Evolutionary conservation across 2,797 vertebrate species (phyloP), one percentile per base, ranked within the genome.

Genomic region (Amphiprion clarkii): DNA sequence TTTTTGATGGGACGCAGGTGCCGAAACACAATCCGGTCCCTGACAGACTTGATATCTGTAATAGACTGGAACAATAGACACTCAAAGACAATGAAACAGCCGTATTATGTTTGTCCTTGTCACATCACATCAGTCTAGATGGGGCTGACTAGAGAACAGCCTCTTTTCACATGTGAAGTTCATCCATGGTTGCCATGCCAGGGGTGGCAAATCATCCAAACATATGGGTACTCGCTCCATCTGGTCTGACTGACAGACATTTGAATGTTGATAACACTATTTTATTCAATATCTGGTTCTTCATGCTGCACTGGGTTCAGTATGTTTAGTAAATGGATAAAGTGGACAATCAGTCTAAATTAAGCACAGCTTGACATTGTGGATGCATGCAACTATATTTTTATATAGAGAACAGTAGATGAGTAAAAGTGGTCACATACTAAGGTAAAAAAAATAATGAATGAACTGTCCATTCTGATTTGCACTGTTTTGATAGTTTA

Each of bases 1-100:
- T 66, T 79, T 88, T 39, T 69, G 84, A 86, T 65, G 75, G 78
- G 87, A 87, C 79, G 67, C 89, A 89, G 88, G 87, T 91, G 91
- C 58, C n/a, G 48, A 53, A 75, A 81, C 71, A 64, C 83, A 75
- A 85, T 72, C 83, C 51, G 66, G 67, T 86, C 77, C 59, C 77
- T 78, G 86, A 79, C 89, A 85, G 70, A 79, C 85, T 71, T 9
- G 44, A 84, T 81, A 87, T 81, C 84, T 52, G 71, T 73, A 84
- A 90, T 67, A 66, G 74, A 70, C 76, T 70, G 78, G 74, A 84
- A 91, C 88, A 90, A 89, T 62, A 80, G 78, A 78, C 51, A 58
- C 75, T 76, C 70, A 44, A 68, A 87, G 74, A 85, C 90, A 76
- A 89, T 68, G 65, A 82, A 80, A 78, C 78, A 49, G 71, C 69